These are phyloP conservation scores for Notarius quadriscutis DNA, from an alignment of 2,113 vertebrate genomes.

Conservation along the genomic window DNA sequence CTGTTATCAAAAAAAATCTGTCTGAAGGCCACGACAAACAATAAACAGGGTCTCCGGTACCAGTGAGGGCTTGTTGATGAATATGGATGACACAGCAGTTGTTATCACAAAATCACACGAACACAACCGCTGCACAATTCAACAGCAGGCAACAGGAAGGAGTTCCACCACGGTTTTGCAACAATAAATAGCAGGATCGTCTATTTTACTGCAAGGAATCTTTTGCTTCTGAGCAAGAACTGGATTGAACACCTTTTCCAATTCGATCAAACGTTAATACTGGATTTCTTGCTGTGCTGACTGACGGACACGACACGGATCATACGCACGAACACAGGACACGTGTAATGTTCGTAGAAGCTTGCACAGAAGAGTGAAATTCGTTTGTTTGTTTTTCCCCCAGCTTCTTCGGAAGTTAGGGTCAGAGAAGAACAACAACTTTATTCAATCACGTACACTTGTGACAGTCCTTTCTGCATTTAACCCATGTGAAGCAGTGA, in stretches of 20 bases:
- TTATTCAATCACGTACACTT: too few relatives aligned
- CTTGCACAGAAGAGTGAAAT: background rate
- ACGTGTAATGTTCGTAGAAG: background rate
- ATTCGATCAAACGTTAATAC: too few relatives aligned
- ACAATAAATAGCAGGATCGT: background rate
- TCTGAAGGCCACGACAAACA: background rate
- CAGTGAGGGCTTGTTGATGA: conserved; percentile 10
- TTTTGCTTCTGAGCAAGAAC: background rate
- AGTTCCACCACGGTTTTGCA: background rate
- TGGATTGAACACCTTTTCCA: background rate
- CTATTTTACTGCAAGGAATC: background rate
- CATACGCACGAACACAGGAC: background rate
- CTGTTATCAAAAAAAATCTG: background rate
- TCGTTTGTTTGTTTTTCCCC: too few relatives aligned
- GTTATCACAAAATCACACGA: conserved; percentile 45
- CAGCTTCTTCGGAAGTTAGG: too few relatives aligned
- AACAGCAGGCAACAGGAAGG: conserved; percentile 9
- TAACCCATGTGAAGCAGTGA: too few relatives aligned
- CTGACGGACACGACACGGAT: background rate
- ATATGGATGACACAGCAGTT: background rate
- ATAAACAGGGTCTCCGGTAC: background rate
- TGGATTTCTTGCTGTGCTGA: background rate
- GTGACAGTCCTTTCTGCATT: too few relatives aligned
- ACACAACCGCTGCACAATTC: conserved; percentile 31
- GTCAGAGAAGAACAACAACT: too few relatives aligned